phyloP scores from a whole-genome alignment of 2,888 invertebrate genomes.

The Hypselothyrea guttata region DNA sequence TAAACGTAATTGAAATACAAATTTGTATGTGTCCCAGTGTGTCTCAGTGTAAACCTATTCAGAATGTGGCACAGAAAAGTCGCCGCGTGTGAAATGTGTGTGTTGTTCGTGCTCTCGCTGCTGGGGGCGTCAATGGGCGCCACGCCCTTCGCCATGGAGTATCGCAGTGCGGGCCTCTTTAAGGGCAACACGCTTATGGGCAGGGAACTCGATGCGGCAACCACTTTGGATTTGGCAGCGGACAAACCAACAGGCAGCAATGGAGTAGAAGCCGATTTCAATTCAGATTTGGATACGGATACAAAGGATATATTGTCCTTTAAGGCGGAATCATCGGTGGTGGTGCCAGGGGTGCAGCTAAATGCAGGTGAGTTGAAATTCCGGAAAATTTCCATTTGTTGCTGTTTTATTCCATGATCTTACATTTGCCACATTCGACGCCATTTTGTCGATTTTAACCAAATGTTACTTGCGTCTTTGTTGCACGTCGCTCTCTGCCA shows the following conservation, averaged over 20 bases:
- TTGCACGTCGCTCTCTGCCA: slow-evolving; percentile 9
- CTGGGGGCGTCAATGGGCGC: slow-evolving; percentile 51
- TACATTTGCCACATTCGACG: not conserved
- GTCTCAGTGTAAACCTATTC: slow-evolving; percentile 27
- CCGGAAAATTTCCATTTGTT: not conserved
- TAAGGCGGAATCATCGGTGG: slow-evolving; percentile 64
- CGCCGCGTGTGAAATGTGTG: slow-evolving; percentile 51
- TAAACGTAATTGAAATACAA: slow-evolving; percentile 19
- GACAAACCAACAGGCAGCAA: slow-evolving; percentile 48
- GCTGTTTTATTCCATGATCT: no score
- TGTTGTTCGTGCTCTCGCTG: slow-evolving; percentile 39
- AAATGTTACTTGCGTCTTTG: no score
- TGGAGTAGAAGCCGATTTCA: slow-evolving; percentile 5
- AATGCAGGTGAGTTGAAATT: slow-evolving; percentile 62
- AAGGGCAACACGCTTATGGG: slow-evolving; percentile 76
- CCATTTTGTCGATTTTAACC: no score
- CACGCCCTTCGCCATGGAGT: slow-evolving; percentile 69
- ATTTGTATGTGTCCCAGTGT: slow-evolving; percentile 31
- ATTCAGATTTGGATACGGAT: slow-evolving; percentile 19
- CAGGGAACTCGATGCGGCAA: slow-evolving; percentile 64
- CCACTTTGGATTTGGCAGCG: slow-evolving; percentile 56
- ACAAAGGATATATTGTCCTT: slow-evolving; percentile 31
- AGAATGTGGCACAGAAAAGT: slow-evolving; percentile 51
- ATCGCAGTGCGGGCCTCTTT: slow-evolving; percentile 69
- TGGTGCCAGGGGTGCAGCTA: slow-evolving; percentile 60